Conservation (phyloP, 1,140 invertebrate species). For the Bombus polaris region DNA sequence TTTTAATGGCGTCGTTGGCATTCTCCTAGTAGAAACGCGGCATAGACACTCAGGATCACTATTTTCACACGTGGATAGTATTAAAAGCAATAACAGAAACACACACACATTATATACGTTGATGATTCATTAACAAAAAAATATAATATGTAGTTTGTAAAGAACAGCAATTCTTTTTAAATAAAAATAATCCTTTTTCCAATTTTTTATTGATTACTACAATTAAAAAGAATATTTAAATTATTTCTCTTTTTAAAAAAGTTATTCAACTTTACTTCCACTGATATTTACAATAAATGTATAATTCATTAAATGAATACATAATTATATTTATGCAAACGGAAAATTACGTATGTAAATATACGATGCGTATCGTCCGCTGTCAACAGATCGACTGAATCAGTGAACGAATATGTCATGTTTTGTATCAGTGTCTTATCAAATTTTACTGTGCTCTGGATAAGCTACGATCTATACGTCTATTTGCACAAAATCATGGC, state of each 20-base stretch:
- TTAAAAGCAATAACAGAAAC: background rate
- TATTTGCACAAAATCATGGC: constrained; percentile 41
- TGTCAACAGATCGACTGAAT: constrained; percentile 68
- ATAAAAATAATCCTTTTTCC: background rate
- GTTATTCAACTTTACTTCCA: background rate
- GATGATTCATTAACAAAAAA: background rate
- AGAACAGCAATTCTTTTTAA: background rate
- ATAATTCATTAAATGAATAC: background rate
- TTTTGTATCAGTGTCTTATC: constrained; percentile 67
- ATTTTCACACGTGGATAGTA: background rate
- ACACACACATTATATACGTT: background rate
- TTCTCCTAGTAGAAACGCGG: constrained; percentile 34
- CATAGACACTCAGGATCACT: constrained; percentile 30
- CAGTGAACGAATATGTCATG: constrained; percentile 40
- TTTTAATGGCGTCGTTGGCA: constrained; percentile 70
- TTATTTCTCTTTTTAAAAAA: background rate
- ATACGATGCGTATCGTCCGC: constrained; percentile 53
- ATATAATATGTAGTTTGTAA: background rate
- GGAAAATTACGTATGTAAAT: constrained; percentile 42
- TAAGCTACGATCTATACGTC: constrained; percentile 22
- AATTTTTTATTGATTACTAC: too few relatives aligned
- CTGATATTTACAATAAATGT: background rate
- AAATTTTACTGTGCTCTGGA: constrained; percentile 43
- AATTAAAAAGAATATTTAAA: background rate
- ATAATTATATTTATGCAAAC: constrained; percentile 13